These are phyloP conservation scores for Canis aureus DNA, from an alignment of 2,113 vertebrate genomes.

Conservation along the genomic window DNA sequence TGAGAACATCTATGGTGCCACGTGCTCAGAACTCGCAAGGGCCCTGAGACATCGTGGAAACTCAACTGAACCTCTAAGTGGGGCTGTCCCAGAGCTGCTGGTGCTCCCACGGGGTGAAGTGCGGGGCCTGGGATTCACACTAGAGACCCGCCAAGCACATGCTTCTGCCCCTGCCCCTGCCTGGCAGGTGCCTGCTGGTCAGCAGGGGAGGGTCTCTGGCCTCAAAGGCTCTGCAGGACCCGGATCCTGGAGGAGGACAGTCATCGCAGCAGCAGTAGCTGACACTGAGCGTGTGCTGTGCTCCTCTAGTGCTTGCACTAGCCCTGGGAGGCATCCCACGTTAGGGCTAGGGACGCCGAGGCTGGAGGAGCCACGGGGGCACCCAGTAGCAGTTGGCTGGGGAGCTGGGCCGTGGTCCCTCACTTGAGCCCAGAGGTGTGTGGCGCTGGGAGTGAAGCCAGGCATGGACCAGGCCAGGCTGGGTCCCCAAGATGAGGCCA, in stretches of 20 bases:
- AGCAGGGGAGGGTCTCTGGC: background rate
- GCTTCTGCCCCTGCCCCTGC: background rate
- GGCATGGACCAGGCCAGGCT: background rate
- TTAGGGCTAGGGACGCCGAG: background rate
- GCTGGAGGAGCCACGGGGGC: too few relatives aligned
- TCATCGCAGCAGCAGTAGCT: accelerated
- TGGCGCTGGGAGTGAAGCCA: background rate
- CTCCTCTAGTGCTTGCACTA: accelerated
- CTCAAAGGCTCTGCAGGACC: background rate
- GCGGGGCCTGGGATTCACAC: background rate
- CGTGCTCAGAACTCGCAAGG: accelerated
- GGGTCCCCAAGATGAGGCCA: background rate
- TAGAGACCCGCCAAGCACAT: background rate
- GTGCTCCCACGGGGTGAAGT: accelerated
- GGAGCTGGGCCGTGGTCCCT: background rate
- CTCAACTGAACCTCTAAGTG: background rate
- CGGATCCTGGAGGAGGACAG: accelerated
- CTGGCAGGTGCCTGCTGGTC: background rate
- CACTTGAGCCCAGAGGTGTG: background rate
- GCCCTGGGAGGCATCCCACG: accelerated
- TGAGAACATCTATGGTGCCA: accelerated
- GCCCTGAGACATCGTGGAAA: background rate
- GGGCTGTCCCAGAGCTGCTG: background rate
- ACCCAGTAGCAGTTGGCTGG: accelerated
- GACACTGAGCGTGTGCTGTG: accelerated